Conservation (phyloP, 2,888 invertebrate species). For the Chrysomela aeneicollis region DNA sequence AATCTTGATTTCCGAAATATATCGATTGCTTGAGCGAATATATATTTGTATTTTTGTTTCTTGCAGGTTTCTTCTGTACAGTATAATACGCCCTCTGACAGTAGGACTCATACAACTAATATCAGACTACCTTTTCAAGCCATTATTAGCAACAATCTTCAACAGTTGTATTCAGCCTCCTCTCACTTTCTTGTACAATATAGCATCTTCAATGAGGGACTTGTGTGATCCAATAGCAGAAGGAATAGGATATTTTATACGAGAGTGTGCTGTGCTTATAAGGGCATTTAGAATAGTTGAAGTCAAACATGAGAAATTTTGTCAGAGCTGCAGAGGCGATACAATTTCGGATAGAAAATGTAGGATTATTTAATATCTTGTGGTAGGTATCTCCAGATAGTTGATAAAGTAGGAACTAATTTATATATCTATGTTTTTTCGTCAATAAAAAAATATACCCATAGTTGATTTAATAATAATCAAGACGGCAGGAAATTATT, state of each 20-base stretch:
- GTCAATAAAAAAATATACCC: no score
- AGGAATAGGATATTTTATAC: conserved; percentile 64
- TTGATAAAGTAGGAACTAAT: not conserved
- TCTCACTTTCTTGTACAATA: conserved; percentile 70
- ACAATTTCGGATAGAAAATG: not conserved
- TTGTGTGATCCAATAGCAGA: conserved; percentile 70
- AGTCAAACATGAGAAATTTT: conserved; percentile 49
- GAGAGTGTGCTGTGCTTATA: conserved; percentile 61
- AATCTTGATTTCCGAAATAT: no score
- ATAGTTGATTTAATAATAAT: no score
- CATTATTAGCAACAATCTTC: conserved; percentile 69
- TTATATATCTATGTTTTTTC: no score
- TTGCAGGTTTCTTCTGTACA: conserved; percentile 65
- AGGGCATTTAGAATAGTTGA: conserved; percentile 63
- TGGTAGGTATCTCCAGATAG: not conserved
- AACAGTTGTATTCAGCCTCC: conserved; percentile 74
- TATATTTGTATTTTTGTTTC: conserved; percentile 2
- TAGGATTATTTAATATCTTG: not conserved
- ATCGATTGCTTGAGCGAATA: no score
- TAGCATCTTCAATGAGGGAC: conserved; percentile 68
- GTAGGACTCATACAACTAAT: conserved; percentile 69
- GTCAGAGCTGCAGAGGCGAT: conserved; percentile 1
- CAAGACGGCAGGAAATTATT: no score
- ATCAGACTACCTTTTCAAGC: conserved; percentile 75
- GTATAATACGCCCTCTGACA: conserved; percentile 67